A percentile compares a stretch with the other conserved stretches of the same genome.
Evolutionary conservation across 1,140 invertebrate genomes (phyloP).

Genomic region (Dinothrombium tinctorium): DNA sequence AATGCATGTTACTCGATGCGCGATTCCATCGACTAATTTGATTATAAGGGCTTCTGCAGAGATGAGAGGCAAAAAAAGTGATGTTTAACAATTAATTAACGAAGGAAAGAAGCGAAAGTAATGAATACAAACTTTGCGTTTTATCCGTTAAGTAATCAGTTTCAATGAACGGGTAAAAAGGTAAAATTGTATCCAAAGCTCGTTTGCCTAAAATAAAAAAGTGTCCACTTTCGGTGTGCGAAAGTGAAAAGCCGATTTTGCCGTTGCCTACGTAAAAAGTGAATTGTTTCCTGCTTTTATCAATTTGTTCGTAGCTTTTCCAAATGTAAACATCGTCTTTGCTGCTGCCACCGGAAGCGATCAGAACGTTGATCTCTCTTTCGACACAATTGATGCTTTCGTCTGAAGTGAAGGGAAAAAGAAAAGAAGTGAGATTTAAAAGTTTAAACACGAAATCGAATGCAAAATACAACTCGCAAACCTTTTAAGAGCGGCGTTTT

Average conservation of each 20-base stretch:
- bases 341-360: background rate
- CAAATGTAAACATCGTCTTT: background rate
- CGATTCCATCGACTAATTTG: conserved; percentile 7
- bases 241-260: conserved; percentile 16
- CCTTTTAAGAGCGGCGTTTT: conserved; percentile 1
- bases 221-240: conserved; percentile 17
- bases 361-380: background rate
- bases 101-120: conserved; percentile 19
- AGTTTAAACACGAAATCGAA: background rate
- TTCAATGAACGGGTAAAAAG: conserved; percentile 44
- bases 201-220: conserved; percentile 28
- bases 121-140: conserved; percentile 28
- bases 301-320: background rate
- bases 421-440: background rate
- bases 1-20: conserved; percentile 2
- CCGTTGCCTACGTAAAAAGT: conserved; percentile 23
- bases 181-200: conserved; percentile 39
- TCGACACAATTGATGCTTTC: background rate
- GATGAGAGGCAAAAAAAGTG: conserved; percentile 3
- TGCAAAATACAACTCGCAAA: background rate
- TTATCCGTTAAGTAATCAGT: conserved; percentile 24
- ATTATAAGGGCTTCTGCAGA: conserved; percentile 8
- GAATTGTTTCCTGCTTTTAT: conserved; percentile 29
- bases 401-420: background rate
- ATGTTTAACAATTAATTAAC: conserved; percentile 4